Conservation (phyloP, 2,888 invertebrate species). For the Zygogramma bicolorata region DNA sequence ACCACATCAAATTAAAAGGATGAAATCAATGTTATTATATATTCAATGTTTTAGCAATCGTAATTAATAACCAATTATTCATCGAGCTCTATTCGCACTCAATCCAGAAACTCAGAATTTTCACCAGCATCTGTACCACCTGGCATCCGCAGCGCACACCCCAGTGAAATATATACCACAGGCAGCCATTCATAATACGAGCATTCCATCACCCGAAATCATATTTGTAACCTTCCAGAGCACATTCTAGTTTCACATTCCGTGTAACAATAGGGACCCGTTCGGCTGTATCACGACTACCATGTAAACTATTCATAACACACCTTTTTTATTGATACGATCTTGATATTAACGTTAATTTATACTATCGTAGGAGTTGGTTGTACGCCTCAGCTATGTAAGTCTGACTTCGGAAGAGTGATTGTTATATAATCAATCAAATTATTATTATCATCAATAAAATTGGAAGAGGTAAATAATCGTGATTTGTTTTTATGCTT, state of each 20-base stretch:
- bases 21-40: too few relatives aligned
- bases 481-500: neutral
- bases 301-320: constrained; percentile 44
- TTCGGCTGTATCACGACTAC: constrained; percentile 49
- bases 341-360: constrained; percentile 35
- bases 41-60: too few relatives aligned
- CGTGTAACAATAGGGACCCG: constrained; percentile 58
- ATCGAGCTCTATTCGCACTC: constrained; percentile 19
- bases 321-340: constrained; percentile 35
- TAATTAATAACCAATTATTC: constrained; percentile 3
- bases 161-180: constrained; percentile 58
- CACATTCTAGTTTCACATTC: constrained; percentile 62
- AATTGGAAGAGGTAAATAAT: neutral
- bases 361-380: constrained; percentile 23
- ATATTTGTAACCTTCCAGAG: constrained; percentile 62
- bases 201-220: constrained; percentile 63
- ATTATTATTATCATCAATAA: neutral
- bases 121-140: constrained; percentile 37
- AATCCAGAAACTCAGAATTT: constrained; percentile 39
- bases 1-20: too few relatives aligned
- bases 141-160: constrained; percentile 46
- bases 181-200: constrained; percentile 59
- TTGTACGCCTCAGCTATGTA: neutral
- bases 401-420: neutral
- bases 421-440: neutral